These are phyloP conservation scores for Oxycera nigricornis DNA, from an alignment of 2,888 invertebrate species.

Conservation along the genomic window DNA sequence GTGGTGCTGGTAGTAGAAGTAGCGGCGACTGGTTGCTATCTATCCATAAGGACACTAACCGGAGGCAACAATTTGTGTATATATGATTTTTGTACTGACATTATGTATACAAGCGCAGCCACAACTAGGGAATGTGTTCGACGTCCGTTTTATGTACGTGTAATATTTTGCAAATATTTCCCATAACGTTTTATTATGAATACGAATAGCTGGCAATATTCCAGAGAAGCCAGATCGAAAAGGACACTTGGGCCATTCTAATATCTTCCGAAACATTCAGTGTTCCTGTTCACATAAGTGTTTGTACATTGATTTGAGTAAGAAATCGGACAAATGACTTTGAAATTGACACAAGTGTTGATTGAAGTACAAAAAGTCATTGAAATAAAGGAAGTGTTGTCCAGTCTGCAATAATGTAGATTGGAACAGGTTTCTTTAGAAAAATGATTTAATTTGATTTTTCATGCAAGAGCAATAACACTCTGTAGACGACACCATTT, in stretches of 20 bases:
- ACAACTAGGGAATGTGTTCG: conserved; percentile 35
- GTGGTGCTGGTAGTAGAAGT: not conserved
- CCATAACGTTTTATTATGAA: conserved; percentile 45
- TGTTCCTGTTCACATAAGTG: not conserved
- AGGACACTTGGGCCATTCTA: conserved; percentile 31
- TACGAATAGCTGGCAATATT: conserved; percentile 44
- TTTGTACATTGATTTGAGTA: not conserved
- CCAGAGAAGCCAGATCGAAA: conserved; percentile 33
- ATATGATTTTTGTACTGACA: not conserved
- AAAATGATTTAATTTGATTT: no score
- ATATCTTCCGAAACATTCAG: conserved; percentile 17
- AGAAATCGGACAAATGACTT: not conserved
- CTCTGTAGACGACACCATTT: no score
- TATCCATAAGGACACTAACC: not conserved
- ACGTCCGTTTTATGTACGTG: conserved; percentile 21
- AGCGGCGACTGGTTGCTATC: conserved; percentile 23
- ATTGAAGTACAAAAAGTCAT: no score
- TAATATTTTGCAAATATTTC: conserved; percentile 42
- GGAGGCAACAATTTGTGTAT: not conserved
- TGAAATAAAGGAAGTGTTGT: no score
- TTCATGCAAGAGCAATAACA: no score
- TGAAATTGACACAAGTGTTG: no score
- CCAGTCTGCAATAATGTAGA: no score
- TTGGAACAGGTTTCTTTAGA: no score
- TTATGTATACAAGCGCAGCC: not conserved